Conservation (phyloP, 1,140 invertebrate species). For the Ruditapes philippinarum region DNA sequence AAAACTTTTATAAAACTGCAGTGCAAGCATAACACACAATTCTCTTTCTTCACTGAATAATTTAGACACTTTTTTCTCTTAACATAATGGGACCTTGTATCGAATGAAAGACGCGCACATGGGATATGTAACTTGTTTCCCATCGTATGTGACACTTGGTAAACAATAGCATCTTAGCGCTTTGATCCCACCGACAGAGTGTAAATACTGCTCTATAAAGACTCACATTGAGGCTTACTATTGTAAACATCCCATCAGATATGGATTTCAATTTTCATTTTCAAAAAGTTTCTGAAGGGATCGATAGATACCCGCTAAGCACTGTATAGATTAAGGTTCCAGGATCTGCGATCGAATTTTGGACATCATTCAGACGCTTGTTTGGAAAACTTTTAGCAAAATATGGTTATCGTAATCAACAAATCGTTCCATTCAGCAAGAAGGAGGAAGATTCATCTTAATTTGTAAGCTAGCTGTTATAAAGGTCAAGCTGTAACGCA, state of each 20-base stretch:
- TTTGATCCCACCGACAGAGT: constrained; percentile 29
- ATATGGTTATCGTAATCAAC: too few relatives aligned
- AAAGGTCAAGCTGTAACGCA: too few relatives aligned
- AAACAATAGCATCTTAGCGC: constrained; percentile 34
- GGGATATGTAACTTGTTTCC: constrained; percentile 25
- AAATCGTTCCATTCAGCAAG: too few relatives aligned
- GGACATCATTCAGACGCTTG: too few relatives aligned
- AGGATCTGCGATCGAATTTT: neutral
- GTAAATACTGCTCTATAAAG: constrained; percentile 40
- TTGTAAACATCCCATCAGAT: constrained; percentile 57
- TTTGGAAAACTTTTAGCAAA: too few relatives aligned
- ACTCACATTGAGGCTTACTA: neutral
- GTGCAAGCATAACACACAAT: neutral
- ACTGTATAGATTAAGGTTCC: neutral
- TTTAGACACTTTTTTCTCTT: constrained; percentile 3
- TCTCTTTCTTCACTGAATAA: constrained; percentile 1
- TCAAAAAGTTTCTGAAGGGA: neutral
- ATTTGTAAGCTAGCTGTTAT: too few relatives aligned
- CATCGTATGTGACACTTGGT: constrained; percentile 5
- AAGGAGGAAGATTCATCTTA: too few relatives aligned
- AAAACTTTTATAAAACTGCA: neutral
- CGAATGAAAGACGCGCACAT: neutral
- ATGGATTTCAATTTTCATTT: constrained; percentile 53
- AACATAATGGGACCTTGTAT: constrained; percentile 17
- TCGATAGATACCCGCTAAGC: neutral